These are phyloP conservation scores for Stichodactyla helianthus DNA, from an alignment of 64 coral and sea anemone genomes.

Conservation along the genomic window DNA sequence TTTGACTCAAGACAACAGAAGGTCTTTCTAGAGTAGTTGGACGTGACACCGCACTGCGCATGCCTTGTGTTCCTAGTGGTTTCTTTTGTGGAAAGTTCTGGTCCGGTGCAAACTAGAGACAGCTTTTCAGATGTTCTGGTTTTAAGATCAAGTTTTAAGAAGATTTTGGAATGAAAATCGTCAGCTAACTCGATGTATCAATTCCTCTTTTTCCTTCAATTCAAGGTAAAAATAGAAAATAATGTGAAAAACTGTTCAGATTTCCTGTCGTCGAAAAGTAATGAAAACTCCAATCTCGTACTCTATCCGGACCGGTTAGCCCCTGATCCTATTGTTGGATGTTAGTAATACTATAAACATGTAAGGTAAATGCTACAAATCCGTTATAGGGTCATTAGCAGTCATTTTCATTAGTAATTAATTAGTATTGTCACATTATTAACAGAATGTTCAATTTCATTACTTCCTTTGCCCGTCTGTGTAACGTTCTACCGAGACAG, in stretches of 20 bases:
- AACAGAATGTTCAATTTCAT: background rate
- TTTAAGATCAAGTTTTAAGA: too few species aligned
- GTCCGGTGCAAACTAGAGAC: too few species aligned
- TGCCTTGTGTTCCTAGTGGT: background rate
- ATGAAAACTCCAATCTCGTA: background rate
- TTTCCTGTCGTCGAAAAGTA: background rate
- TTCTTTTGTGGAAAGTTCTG: too few species aligned
- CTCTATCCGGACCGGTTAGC: too few species aligned
- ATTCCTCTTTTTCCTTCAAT: background rate
- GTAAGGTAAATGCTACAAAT: background rate
- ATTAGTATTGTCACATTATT: slow-evolving; percentile 7
- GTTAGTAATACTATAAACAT: background rate
- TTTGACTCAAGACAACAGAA: background rate
- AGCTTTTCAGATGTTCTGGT: too few species aligned
- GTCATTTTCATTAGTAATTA: background rate
- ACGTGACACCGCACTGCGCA: background rate
- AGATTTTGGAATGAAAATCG: too few species aligned
- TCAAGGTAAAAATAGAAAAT: background rate
- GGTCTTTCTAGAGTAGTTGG: background rate
- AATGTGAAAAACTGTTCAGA: background rate
- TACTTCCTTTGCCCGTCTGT: background rate
- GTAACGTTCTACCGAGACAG: too few species aligned
- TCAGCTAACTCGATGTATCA: too few species aligned
- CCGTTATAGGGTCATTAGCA: background rate
- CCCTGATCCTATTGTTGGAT: too few species aligned